Evolutionary conservation across 2,797 vertebrate genomes (phyloP).

Genomic region (Gastrophryne carolinensis): DNA sequence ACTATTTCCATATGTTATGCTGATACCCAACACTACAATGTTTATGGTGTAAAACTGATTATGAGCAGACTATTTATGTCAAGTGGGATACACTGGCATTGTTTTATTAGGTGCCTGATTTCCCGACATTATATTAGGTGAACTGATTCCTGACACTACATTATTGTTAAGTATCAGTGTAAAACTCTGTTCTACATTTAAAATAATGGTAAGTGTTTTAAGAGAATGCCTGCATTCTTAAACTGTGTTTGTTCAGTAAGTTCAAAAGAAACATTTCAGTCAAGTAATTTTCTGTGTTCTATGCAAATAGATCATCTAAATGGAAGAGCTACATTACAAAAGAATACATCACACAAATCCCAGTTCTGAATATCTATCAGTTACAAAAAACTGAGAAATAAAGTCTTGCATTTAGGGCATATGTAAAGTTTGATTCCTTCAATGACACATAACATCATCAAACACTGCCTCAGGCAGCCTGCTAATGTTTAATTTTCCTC

Average conservation of each 20-base stretch:
- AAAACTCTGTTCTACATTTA: no score
- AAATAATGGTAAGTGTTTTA: no score
- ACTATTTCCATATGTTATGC: no score
- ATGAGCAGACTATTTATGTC: no score
- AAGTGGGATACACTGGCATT: no score
- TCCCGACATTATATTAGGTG: no score
- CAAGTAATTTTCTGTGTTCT: not conserved
- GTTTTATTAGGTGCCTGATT: no score
- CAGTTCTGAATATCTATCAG: not conserved
- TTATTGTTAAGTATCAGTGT: no score
- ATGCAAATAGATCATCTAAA: conserved; percentile 16
- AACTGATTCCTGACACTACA: no score
- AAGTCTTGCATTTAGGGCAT: conserved; percentile 9
- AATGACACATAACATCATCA: not conserved
- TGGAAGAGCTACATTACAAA: conserved; percentile 36
- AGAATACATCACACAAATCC: conserved; percentile 17
- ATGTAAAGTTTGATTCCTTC: not conserved
- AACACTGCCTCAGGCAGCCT: conserved; percentile 43
- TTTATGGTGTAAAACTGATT: no score
- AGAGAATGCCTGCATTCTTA: no score
- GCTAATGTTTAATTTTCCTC: conserved; percentile 38
- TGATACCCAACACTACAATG: no score
- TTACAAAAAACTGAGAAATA: not conserved
- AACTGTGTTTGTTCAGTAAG: conserved; percentile 5
- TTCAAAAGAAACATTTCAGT: conserved; percentile 1